Evolutionary conservation across 1,140 invertebrate species (phyloP), one percentile per base, ranked within the genome.

Genomic region (Ephestia elutella): DNA sequence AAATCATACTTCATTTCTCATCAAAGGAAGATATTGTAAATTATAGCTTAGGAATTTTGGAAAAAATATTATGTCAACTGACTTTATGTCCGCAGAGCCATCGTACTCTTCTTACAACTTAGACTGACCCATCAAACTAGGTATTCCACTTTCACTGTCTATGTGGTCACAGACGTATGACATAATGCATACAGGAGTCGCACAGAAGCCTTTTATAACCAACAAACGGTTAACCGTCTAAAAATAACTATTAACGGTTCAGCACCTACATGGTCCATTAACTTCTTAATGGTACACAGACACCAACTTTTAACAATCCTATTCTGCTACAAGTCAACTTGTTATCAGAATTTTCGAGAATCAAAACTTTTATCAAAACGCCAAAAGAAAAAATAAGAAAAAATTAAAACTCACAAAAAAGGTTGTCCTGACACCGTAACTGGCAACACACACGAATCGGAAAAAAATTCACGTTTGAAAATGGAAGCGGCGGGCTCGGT

Each of bases 371-470:
- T 54, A 15, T 10, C 9, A 0, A 13, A 0, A n/a, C 51, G 4
- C 10, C 2, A n/a, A 28, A 7, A 55, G 19, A 48, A 50, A 17
- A 62, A n/a, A n/a, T n/a, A n/a, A 15, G 25, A 28, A 61, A 62
- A 51, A 66, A 62, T 69, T 51, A 51, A 56, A 68, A 82, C 81
- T 84, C 65, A 84, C 81, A 60, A 25, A 44, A 48, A 67, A 54
- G 48, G 54, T 59, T 62, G 59, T 56, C 66, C 66, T 51, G 60
- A 63, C 60, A 58, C 60, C 66, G 59, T 57, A 66, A 73, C 71
- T 72, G 73, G 73, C 73, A 74, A 73, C 72, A 78, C 75, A 65
- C 79, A 82, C 74, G 63, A 70, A 63, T 59, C 56, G 56, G 58
- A 51, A 64, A 62, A 62, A 61, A 30, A 20, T 63, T 65, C 64